Evolutionary conservation across 2,113 vertebrate species (phyloP), one percentile per base, ranked within the genome.

Genomic region (Ancistrus triradiatus): DNA sequence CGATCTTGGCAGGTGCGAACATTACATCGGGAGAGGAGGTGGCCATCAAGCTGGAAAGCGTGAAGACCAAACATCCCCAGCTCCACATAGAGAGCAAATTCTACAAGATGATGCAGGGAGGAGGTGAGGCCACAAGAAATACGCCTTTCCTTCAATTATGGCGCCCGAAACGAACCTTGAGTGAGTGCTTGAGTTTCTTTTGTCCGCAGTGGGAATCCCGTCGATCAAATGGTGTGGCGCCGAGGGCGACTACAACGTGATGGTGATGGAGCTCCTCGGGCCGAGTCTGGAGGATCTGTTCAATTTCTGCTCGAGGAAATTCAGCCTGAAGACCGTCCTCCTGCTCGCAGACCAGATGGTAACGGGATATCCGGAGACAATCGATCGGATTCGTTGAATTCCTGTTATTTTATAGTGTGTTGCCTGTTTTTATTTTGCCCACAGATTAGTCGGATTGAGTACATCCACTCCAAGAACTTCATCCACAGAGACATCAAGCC

Each of bases 81-180:
- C 91, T 98, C 66, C 95, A 98, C 80, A 98, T 98, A 1, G 95
- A 98, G 88, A 98, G 95, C 92, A 98, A 98, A 78, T 97, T 98
- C 83, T 98, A 98, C 91, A 98, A 98, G 85, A 98, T 98, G 95
- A 96, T 98, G 94, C 95, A 97, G 77, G 95, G 94, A 17, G 95
- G 95, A 91, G 95, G 95, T 98, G 78, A 91, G 87, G 47, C 22
- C 3, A 6, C 9, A 22, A 2, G 8, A 15, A 15, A 24, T 31
- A 27, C 1, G 13, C 7, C 15, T 37, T 13, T 2, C 25, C 33
- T 42, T 43, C 7, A 1, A n/a, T n/a, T n/a, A n/a, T n/a, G n/a
- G n/a, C n/a, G n/a, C n/a, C n/a, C n/a, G n/a, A n/a, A n/a, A n/a
- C n/a, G n/a, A n/a, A n/a, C n/a, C n/a, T n/a, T n/a, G n/a, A n/a